A percentile compares a stretch with the other conserved stretches of the same genome.
Conservation (phyloP, 2,113 vertebrate genomes). For the Leptosomus discolor region DNA sequence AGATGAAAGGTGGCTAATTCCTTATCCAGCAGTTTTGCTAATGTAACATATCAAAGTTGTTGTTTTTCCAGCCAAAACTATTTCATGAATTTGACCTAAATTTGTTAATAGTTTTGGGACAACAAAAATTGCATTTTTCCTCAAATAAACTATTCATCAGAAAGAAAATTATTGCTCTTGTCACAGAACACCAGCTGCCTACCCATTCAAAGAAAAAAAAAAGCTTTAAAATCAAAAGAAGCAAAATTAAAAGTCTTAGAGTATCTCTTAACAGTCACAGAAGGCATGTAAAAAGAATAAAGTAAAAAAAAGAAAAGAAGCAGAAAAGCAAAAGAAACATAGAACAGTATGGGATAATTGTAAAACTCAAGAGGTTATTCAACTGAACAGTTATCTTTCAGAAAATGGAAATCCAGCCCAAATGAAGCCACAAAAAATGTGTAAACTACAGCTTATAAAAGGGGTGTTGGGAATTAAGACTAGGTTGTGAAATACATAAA, state of each 20-base stretch:
- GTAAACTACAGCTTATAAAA: neutral
- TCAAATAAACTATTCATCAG: conserved; percentile 59
- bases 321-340: conserved; percentile 28
- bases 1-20: conserved; percentile 14
- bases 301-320: neutral
- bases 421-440: neutral
- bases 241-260: conserved; percentile 50
- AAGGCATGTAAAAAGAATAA: conserved; percentile 44
- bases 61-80: conserved; percentile 36
- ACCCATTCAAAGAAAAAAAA: conserved; percentile 24
- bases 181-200: conserved; percentile 54
- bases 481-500: neutral
- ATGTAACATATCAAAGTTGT: neutral
- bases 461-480: neutral
- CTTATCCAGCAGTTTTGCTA: conserved; percentile 32
- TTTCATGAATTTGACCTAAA: conserved; percentile 56
- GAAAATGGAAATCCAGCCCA: conserved; percentile 45
- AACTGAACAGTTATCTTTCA: conserved; percentile 42
- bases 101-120: conserved; percentile 51
- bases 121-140: conserved; percentile 51
- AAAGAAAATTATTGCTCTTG: conserved; percentile 61
- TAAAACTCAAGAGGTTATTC: conserved; percentile 62
- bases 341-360: conserved; percentile 35
- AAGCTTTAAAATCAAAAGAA: conserved; percentile 53
- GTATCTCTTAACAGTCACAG: conserved; percentile 39